Evolutionary conservation across 2,113 vertebrate species (phyloP).

Genomic region (Corydoras sp.): DNA sequence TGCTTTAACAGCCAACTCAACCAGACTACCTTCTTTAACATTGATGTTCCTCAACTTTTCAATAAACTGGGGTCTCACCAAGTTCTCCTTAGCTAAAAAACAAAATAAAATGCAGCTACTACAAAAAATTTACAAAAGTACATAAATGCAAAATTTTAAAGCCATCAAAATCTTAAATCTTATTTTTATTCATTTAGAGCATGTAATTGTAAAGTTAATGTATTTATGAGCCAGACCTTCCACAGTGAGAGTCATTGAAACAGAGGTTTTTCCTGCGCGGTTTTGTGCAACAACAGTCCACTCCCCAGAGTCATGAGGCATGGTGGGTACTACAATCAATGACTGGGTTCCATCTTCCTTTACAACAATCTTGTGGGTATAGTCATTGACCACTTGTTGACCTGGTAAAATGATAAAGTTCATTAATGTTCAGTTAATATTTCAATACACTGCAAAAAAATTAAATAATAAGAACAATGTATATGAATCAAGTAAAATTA

Average conservation of each 20-base stretch:
- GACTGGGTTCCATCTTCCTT: slow-evolving; percentile 98
- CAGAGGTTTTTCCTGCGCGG: slow-evolving; percentile 84
- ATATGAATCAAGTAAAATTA: too few species aligned
- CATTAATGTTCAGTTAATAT: neutral
- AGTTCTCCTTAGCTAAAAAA: slow-evolving; percentile 82
- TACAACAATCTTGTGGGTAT: slow-evolving; percentile 45
- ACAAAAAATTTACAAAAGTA: too few species aligned
- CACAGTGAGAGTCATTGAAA: slow-evolving; percentile 83
- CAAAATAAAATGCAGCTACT: too few species aligned
- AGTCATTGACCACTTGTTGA: slow-evolving; percentile 89
- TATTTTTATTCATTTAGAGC: too few species aligned
- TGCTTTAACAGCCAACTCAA: slow-evolving; percentile 88
- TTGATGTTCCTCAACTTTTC: slow-evolving; percentile 89
- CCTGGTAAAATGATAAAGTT: slow-evolving; percentile 60
- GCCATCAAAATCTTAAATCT: too few species aligned
- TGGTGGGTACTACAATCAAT: slow-evolving; percentile 84
- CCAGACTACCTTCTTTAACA: slow-evolving; percentile 82
- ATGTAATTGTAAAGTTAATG: neutral
- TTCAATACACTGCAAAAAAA: neutral
- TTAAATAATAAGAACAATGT: too few species aligned
- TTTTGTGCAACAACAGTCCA: slow-evolving; percentile 97
- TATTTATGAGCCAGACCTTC: slow-evolving; percentile 71
- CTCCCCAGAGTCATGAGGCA: slow-evolving; percentile 89
- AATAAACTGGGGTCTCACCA: slow-evolving; percentile 82
- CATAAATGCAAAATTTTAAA: too few species aligned